phyloP scores from a whole-genome alignment of 2,113 vertebrate genomes.

The Orthochromis indermauri region DNA sequence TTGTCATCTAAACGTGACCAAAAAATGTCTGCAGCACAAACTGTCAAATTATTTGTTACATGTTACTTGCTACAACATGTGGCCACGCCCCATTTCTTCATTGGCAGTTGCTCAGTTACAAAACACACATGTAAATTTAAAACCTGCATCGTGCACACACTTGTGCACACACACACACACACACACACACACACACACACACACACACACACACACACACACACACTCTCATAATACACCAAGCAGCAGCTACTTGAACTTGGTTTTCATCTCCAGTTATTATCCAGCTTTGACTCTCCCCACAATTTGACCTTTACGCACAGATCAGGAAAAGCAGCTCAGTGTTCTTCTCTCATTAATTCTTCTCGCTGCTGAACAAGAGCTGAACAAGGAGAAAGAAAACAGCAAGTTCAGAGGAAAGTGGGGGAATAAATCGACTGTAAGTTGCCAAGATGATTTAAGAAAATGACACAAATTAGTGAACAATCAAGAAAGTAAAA shows the following conservation, averaged over 20 bases:
- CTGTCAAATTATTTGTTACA: not conserved
- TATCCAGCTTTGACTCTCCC: not conserved
- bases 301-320: not conserved
- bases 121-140: not conserved
- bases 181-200: not conserved
- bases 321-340: not conserved
- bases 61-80: fast-evolving
- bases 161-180: too few relatives aligned
- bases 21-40: not conserved
- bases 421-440: fast-evolving
- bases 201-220: not conserved
- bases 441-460: not conserved
- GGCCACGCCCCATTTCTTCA: not conserved
- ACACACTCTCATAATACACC: not conserved
- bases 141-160: not conserved
- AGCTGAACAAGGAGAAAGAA: not conserved
- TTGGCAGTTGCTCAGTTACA: not conserved
- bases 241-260: not conserved
- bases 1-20: fast-evolving
- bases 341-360: not conserved
- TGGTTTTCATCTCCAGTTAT: not conserved
- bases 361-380: not conserved
- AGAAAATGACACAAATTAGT: not conserved
- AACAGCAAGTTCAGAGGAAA: not conserved
- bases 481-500: not conserved